Evolutionary conservation across 2,113 vertebrate species (phyloP).

Genomic region (Neopipo cinnamomea): DNA sequence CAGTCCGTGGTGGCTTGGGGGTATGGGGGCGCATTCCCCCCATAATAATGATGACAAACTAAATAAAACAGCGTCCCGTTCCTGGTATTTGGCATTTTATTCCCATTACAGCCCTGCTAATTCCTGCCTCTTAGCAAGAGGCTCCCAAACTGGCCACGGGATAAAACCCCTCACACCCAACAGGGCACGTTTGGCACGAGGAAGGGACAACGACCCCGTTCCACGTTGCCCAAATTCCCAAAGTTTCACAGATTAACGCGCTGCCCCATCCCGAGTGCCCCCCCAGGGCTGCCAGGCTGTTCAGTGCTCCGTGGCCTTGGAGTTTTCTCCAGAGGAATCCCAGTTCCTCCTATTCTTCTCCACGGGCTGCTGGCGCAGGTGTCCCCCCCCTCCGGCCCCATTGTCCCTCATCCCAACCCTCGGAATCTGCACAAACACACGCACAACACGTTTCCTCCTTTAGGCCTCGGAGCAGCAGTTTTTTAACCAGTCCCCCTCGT

Average conservation of each 20-base stretch:
- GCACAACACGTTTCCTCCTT: background rate
- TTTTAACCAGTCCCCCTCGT: background rate
- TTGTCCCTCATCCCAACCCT: background rate
- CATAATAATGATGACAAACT: background rate
- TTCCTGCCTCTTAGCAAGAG: background rate
- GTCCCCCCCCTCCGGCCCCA: background rate
- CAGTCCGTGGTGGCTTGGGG: background rate
- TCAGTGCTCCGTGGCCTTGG: background rate
- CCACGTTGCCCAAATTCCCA: fast-evolving
- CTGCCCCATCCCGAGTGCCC: background rate
- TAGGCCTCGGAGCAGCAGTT: background rate
- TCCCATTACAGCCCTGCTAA: background rate
- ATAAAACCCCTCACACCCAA: background rate
- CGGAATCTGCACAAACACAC: background rate
- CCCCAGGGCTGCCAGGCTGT: background rate
- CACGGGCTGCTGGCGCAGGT: background rate
- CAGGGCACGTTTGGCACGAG: too few species aligned
- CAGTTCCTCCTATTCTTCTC: constrained; percentile 59
- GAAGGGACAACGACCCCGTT: background rate
- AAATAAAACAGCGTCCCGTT: background rate
- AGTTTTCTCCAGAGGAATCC: background rate
- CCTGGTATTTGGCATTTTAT: background rate
- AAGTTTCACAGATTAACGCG: fast-evolving
- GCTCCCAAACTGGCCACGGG: background rate
- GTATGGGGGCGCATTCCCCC: too few species aligned